Conservation (phyloP, 2,888 invertebrate species). For the Caenorhabditis sinica region DNA sequence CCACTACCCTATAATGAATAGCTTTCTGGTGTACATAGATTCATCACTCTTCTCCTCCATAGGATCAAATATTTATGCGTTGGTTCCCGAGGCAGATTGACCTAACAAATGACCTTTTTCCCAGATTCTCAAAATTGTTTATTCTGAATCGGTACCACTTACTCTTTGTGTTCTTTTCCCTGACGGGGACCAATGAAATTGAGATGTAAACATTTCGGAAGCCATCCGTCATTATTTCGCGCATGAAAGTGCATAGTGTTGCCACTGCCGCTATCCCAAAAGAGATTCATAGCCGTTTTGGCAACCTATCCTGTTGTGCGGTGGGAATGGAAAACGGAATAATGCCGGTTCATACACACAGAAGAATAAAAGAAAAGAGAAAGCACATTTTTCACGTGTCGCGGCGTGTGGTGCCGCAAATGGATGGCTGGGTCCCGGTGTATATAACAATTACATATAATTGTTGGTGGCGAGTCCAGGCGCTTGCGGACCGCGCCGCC, state of each 20-base stretch:
- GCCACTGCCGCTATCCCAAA: conserved; percentile 5
- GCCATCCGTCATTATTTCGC: conserved; percentile 57
- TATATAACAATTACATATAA: conserved; percentile 66
- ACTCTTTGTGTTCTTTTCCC: neutral
- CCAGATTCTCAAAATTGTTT: conserved; percentile 18
- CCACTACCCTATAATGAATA: neutral
- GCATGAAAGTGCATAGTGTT: conserved; percentile 49
- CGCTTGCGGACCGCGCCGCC: neutral
- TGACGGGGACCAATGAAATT: conserved; percentile 21
- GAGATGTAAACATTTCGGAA: conserved; percentile 56
- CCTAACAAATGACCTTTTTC: conserved; percentile 11
- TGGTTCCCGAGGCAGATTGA: neutral
- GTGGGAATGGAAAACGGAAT: conserved; percentile 4
- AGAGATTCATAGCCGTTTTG: neutral
- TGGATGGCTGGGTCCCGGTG: conserved; percentile 59
- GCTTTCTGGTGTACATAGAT: too few relatives aligned
- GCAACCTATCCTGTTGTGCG: conserved; percentile 33
- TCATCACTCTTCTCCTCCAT: too few relatives aligned
- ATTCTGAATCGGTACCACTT: conserved; percentile 40
- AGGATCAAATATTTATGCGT: neutral
- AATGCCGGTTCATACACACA: conserved; percentile 23
- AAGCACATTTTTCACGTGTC: conserved; percentile 64
- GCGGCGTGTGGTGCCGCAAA: conserved; percentile 36
- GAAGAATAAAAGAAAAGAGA: conserved; percentile 2
- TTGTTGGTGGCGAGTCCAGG: conserved; percentile 50